A percentile compares a stretch with the other conserved stretches of the same genome.
Conservation (phyloP, 1,140 invertebrate genomes). For the Microplitis demolitor region DNA sequence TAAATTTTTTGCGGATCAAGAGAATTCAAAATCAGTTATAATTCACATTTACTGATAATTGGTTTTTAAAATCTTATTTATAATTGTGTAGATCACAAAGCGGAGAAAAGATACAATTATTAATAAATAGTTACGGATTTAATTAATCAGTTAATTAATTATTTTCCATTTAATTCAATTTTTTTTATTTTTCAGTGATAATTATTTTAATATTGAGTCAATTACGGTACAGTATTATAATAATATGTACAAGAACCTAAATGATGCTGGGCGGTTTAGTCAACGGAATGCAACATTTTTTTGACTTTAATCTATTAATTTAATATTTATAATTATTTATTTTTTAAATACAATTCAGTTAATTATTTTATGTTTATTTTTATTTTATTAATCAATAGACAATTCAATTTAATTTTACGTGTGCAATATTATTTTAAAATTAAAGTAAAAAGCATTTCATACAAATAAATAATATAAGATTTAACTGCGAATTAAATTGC, state of each 20-base stretch:
- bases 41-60: constrained; percentile 33
- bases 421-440: too few relatives aligned
- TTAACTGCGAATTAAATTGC: neutral
- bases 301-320: constrained; percentile 18
- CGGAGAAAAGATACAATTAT: constrained; percentile 35
- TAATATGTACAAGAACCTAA: constrained; percentile 51
- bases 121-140: constrained; percentile 24
- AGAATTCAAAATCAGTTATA: constrained; percentile 26
- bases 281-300: constrained; percentile 55
- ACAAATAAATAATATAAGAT: neutral
- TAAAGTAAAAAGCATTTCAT: neutral
- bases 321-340: constrained; percentile 14
- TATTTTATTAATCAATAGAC: too few relatives aligned
- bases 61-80: constrained; percentile 13
- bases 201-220: constrained; percentile 33
- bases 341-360: neutral
- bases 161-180: constrained; percentile 19
- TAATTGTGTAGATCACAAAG: constrained; percentile 34
- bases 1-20: constrained; percentile 35
- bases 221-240: constrained; percentile 38
- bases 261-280: constrained; percentile 36
- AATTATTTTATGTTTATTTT: too few relatives aligned
- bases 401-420: too few relatives aligned
- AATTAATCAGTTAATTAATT: constrained; percentile 11
- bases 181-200: constrained; percentile 27